Conservation (phyloP, 2,888 invertebrate species). For the Spisula subtruncata region DNA sequence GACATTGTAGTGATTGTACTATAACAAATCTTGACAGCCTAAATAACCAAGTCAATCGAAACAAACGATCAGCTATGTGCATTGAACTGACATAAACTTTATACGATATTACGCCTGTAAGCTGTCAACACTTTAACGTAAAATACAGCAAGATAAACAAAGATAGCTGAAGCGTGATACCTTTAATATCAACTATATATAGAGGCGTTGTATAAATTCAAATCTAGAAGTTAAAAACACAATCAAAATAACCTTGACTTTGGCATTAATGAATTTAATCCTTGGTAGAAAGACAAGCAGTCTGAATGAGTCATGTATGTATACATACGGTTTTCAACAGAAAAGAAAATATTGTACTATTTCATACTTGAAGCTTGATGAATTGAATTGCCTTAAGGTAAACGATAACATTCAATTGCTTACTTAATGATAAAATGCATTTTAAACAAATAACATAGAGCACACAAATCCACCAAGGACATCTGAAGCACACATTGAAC, state of each 20-base stretch:
- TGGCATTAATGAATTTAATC: neutral
- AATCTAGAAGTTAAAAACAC: neutral
- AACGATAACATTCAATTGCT: neutral
- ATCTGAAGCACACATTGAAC: neutral
- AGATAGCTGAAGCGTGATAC: neutral
- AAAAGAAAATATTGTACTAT: neutral
- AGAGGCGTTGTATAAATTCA: neutral
- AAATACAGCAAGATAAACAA: neutral
- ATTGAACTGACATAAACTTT: constrained; percentile 44
- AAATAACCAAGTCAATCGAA: constrained; percentile 21
- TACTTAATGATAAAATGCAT: neutral
- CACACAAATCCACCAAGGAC: neutral
- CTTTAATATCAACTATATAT: neutral
- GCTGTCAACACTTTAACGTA: constrained; percentile 42
- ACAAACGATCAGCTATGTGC: constrained; percentile 38
- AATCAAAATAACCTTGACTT: neutral
- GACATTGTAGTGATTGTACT: neutral
- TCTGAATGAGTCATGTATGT: neutral
- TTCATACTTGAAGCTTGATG: too few species aligned
- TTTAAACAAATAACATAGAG: neutral
- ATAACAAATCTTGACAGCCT: neutral
- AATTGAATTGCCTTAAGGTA: neutral
- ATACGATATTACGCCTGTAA: neutral
- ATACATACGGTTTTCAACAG: neutral
- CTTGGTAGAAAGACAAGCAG: neutral